These are phyloP conservation scores for Spinibarbus caldwelli DNA, from an alignment of 2,797 vertebrate species.

Conservation along the genomic window DNA sequence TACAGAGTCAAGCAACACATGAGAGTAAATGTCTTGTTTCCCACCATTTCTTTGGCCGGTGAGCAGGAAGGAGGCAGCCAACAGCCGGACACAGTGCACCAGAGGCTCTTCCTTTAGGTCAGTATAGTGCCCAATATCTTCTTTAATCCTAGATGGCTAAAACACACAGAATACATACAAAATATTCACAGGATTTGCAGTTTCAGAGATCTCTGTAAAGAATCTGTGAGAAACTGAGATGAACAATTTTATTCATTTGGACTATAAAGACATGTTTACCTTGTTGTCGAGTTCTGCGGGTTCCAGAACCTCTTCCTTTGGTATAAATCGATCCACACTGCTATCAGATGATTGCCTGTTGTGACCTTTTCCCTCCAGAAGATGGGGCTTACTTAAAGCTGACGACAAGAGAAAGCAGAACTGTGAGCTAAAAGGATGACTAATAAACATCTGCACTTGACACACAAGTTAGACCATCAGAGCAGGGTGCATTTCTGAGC, in stretches of 20 bases:
- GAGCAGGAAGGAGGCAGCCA: constrained; percentile 93
- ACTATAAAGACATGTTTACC: constrained; percentile 70
- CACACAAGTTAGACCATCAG: background rate
- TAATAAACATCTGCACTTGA: background rate
- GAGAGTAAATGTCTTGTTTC: constrained; percentile 16
- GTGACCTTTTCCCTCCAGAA: constrained; percentile 85
- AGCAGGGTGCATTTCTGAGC: background rate
- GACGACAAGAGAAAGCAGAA: constrained; percentile 3
- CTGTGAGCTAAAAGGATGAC: background rate
- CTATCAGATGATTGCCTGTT: constrained; percentile 91
- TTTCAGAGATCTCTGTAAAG: background rate
- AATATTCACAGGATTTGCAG: background rate
- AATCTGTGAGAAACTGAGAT: background rate
- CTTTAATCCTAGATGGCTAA: constrained; percentile 90
- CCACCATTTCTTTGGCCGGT: constrained; percentile 90
- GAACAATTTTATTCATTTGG: background rate
- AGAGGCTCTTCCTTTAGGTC: constrained; percentile 86
- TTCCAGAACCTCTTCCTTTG: constrained; percentile 87
- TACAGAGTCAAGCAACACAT: background rate
- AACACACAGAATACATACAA: constrained; percentile 4
- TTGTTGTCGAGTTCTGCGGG: constrained; percentile 85
- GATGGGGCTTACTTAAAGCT: constrained; percentile 89
- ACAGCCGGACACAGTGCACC: constrained; percentile 92
- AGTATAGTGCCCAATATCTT: constrained; percentile 90
- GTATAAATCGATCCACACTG: constrained; percentile 85